These are phyloP conservation scores for Xiphydria camelus DNA, from an alignment of 2,888 invertebrate species.

Conservation along the genomic window DNA sequence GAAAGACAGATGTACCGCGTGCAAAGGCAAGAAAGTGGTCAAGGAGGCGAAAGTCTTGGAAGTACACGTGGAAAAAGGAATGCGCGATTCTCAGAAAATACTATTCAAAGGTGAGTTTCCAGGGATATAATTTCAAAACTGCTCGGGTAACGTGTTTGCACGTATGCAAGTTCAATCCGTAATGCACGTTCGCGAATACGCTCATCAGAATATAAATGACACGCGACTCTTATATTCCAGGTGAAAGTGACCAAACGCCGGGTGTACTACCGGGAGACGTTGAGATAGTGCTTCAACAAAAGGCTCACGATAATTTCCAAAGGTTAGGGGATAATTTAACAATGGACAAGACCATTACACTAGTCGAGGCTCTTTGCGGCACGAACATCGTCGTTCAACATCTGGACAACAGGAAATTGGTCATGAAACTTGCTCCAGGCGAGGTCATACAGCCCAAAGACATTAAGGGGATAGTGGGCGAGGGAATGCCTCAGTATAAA, in stretches of 20 bases:
- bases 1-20: slow-evolving; percentile 79
- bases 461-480: slow-evolving; percentile 76
- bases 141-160: too few species aligned
- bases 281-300: slow-evolving; percentile 81
- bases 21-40: slow-evolving; percentile 82
- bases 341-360: slow-evolving; percentile 73
- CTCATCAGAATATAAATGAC: not conserved
- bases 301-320: slow-evolving; percentile 78
- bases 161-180: too few species aligned
- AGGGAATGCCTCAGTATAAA: slow-evolving; percentile 89
- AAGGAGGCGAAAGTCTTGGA: slow-evolving; percentile 84
- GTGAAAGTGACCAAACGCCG: slow-evolving; percentile 90
- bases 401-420: slow-evolving; percentile 82
- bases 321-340: slow-evolving; percentile 75
- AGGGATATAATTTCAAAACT: too few species aligned
- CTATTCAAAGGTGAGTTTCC: slow-evolving; percentile 66
- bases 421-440: slow-evolving; percentile 78
- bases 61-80: slow-evolving; percentile 87
- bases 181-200: too few species aligned
- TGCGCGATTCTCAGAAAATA: slow-evolving; percentile 84
- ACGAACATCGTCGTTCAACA: slow-evolving; percentile 84
- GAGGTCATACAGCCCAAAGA: slow-evolving; percentile 83
- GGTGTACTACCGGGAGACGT: slow-evolving; percentile 87
- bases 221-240: slow-evolving; percentile 1
- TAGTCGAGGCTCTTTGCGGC: slow-evolving; percentile 91